Evolutionary conservation across 2,113 vertebrate genomes (phyloP).

Genomic region (Phaetusa simplex): DNA sequence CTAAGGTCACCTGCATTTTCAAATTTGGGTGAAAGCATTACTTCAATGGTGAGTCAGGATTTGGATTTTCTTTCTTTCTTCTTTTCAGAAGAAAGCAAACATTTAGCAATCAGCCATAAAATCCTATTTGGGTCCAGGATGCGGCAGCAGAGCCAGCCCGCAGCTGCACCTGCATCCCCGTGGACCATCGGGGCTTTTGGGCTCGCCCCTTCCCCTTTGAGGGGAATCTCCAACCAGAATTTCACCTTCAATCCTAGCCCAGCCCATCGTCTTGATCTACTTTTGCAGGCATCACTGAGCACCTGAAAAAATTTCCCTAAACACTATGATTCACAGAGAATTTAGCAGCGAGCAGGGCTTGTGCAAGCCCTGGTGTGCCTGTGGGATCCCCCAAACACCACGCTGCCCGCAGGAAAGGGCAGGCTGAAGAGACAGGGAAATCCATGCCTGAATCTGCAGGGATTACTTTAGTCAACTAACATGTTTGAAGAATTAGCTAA

Average conservation of each 20-base stretch:
- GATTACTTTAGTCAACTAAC: neutral
- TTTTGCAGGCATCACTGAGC: neutral
- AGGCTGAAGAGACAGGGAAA: neutral
- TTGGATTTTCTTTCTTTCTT: neutral
- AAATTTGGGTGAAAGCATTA: neutral
- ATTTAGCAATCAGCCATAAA: neutral
- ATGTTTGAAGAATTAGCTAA: neutral
- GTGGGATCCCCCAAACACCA: neutral
- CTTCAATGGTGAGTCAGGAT: neutral
- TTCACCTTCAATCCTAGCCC: neutral
- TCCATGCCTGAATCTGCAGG: neutral
- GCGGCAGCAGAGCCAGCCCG: neutral
- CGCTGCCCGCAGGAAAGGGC: neutral
- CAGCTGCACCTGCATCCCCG: fast-evolving
- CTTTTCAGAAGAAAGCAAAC: neutral
- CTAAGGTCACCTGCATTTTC: neutral
- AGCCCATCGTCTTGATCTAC: neutral
- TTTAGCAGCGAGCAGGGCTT: neutral
- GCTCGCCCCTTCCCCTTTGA: neutral
- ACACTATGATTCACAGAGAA: neutral
- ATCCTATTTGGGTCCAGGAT: fast-evolving
- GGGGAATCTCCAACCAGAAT: neutral
- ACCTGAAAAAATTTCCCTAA: neutral
- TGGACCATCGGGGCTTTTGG: too few species aligned
- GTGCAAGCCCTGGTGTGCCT: neutral